A percentile compares a stretch with the other conserved stretches of the same genome.
Conservation (phyloP, 2,797 vertebrate genomes). For the Sebastes reedi region DNA sequence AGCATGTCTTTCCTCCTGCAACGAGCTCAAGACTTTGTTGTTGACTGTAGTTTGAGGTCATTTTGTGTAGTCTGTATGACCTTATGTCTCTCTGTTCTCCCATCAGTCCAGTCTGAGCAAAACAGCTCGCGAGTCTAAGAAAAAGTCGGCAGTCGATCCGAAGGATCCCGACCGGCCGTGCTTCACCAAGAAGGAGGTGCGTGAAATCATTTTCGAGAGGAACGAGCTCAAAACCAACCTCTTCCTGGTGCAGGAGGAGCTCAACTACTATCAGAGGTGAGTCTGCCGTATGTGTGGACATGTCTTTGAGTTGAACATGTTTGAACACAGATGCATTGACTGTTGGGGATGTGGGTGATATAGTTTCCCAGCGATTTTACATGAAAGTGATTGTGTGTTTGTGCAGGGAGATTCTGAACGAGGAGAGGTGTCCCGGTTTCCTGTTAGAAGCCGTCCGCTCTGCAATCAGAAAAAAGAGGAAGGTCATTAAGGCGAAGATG, state of each 20-base stretch:
- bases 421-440: conserved; percentile 89
- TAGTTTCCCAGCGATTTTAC: neutral
- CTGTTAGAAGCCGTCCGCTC: conserved; percentile 89
- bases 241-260: conserved; percentile 95
- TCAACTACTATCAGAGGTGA: conserved; percentile 95
- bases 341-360: neutral
- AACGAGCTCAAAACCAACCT: conserved; percentile 97
- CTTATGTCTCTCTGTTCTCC: neutral
- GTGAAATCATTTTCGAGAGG: conserved; percentile 93
- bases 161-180: conserved; percentile 81
- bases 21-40: neutral
- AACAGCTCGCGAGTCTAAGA: conserved; percentile 32
- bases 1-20: neutral
- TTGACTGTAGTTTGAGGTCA: neutral
- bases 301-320: neutral
- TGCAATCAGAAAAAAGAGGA: conserved; percentile 89
- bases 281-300: neutral
- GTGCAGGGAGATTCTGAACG: conserved; percentile 91
- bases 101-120: conserved; percentile 59
- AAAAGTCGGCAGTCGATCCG: conserved; percentile 65
- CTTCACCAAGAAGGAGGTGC: conserved; percentile 92
- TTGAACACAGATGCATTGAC: neutral
- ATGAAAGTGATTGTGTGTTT: neutral
- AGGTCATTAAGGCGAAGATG: conserved; percentile 96
- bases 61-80: neutral